Conservation (phyloP, 1,140 invertebrate genomes). For the Coelopa frigida region DNA sequence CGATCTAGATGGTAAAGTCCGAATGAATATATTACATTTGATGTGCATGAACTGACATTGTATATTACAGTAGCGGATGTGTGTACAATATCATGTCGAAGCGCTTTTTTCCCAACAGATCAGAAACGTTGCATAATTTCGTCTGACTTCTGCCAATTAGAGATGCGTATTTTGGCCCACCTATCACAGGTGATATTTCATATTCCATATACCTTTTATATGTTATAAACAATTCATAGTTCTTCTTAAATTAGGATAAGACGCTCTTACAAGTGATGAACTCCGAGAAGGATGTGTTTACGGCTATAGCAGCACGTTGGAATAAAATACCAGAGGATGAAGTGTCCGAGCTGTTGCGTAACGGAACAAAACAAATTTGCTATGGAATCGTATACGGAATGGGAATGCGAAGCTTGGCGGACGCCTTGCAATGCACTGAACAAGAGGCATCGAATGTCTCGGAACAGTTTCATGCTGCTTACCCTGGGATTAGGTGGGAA, state of each 20-base stretch:
- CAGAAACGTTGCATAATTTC: slow-evolving; percentile 63
- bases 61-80: too few relatives aligned
- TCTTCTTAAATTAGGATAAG: slow-evolving; percentile 51
- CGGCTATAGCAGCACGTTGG: slow-evolving; percentile 77
- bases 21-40: background rate
- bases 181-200: slow-evolving; percentile 65
- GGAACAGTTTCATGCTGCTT: slow-evolving; percentile 74
- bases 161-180: slow-evolving; percentile 88
- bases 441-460: slow-evolving; percentile 73
- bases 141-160: slow-evolving; percentile 94
- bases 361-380: slow-evolving; percentile 87
- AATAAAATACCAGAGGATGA: slow-evolving; percentile 57
- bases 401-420: slow-evolving; percentile 75
- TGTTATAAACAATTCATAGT: background rate
- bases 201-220: too few relatives aligned
- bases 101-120: slow-evolving; percentile 57
- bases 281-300: slow-evolving; percentile 76
- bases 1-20: slow-evolving; percentile 26
- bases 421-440: slow-evolving; percentile 72
- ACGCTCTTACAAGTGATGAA: slow-evolving; percentile 64
- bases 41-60: slow-evolving; percentile 1
- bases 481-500: slow-evolving; percentile 57
- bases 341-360: slow-evolving; percentile 63
- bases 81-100: slow-evolving; percentile 49
- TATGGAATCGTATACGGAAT: slow-evolving; percentile 99